These are phyloP conservation scores for Bombus polaris DNA, from an alignment of 1,140 invertebrate genomes.

Conservation along the genomic window DNA sequence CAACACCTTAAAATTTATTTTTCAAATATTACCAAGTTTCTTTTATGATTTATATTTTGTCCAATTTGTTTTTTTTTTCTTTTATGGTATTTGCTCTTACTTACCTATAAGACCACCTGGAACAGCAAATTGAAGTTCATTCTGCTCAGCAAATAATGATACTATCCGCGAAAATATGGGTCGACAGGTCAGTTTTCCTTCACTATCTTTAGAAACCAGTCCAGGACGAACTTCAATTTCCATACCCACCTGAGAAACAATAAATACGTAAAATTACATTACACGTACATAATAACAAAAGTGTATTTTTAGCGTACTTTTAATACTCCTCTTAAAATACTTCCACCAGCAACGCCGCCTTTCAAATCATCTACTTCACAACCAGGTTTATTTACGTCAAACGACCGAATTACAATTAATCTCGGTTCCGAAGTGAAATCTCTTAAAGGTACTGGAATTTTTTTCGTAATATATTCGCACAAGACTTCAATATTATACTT, in stretches of 20 bases:
- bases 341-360: conserved; percentile 99
- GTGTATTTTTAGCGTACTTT: conserved; percentile 85
- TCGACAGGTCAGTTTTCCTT: conserved; percentile 97
- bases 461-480: conserved; percentile 99
- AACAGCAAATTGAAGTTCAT: conserved; percentile 99
- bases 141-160: conserved; percentile 99
- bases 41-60: neutral
- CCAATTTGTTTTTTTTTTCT: neutral
- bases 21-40: neutral
- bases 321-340: conserved; percentile 97
- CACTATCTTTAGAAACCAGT: conserved; percentile 97
- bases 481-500: conserved; percentile 99
- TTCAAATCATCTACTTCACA: conserved; percentile 99
- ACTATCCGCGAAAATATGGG: conserved; percentile 99
- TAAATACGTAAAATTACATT: neutral
- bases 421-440: conserved; percentile 98
- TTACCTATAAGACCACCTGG: conserved; percentile 97
- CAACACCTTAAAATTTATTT: conserved; percentile 88
- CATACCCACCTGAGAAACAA: conserved; percentile 87
- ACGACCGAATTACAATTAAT: conserved; percentile 99
- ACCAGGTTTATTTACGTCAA: conserved; percentile 99
- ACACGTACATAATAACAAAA: neutral
- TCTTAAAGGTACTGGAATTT: conserved; percentile 97
- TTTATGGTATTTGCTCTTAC: conserved; percentile 9
- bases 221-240: conserved; percentile 97